These are phyloP conservation scores for Rhyacophila evoluta DNA, from an alignment of 2,888 invertebrate genomes.

Conservation along the genomic window DNA sequence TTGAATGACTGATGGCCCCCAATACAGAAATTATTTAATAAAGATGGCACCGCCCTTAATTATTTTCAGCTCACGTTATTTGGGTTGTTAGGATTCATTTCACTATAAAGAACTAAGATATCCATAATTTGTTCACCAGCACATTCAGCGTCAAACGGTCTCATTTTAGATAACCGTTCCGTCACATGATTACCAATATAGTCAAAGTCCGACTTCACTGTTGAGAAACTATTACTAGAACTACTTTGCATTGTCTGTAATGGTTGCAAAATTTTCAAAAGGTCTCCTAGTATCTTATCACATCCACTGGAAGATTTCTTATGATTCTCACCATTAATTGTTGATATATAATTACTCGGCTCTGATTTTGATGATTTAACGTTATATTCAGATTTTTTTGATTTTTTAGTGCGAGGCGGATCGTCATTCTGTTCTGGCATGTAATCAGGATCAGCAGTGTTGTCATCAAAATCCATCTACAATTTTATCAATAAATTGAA, in stretches of 20 bases:
- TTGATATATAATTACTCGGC: background rate
- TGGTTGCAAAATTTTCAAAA: background rate
- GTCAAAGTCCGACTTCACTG: background rate
- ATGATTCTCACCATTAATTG: background rate
- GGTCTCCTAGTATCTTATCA: background rate
- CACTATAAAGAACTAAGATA: background rate
- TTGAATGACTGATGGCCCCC: too few relatives aligned
- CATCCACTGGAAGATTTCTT: background rate
- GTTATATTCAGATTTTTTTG: background rate
- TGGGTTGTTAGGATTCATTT: constrained; percentile 6
- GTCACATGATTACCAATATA: constrained; percentile 23
- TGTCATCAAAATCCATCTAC: background rate
- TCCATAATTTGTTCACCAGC: background rate
- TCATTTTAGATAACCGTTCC: background rate
- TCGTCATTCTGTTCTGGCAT: background rate
- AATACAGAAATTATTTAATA: too few relatives aligned
- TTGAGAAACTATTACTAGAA: background rate
- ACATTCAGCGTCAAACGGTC: constrained; percentile 17
- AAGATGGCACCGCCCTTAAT: too few relatives aligned
- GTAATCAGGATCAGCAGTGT: background rate
- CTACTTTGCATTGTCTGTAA: background rate
- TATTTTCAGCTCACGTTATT: background rate
- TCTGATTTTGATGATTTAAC: background rate
- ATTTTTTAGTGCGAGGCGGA: background rate
- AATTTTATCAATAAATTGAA: background rate